Base-by-base conservation (phyloP, 2,888 invertebrate genomes). In the Molorchus minor region DNA sequence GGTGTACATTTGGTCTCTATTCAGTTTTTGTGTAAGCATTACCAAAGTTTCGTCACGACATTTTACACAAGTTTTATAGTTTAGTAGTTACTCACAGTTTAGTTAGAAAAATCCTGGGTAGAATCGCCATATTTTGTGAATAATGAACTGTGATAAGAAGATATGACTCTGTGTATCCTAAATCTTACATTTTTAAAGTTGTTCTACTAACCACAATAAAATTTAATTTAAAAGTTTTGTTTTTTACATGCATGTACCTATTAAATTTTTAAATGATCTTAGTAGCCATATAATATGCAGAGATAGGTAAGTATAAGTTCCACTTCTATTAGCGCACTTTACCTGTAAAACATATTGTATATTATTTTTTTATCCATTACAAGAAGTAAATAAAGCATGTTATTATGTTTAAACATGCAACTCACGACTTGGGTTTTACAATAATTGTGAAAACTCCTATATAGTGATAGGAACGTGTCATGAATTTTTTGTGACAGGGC, bases 31-130 rank as follows among this genome's bases (percentile, higher is more conserved):
- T 47, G 46, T 43, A 35, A 54, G 17, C 15, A 16, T 30, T 25
- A 49, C 43, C 36, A 43, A 51, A 47, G 51, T n/a, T 53, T 57
- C 45, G 29, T 38, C 12, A 49, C 19, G 36, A 44, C n/a, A 43
- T 36, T 25, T 35, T 3, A 38, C 8, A 10, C 20, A 33, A 33
- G 29, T 44, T 40, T 38, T 30, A 29, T 36, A 35, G 16, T 36
- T 33, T 45, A 52, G 25, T 25, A 7, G 12, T 36, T 49, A 47
- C 47, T 54, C 56, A 59, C 55, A 62, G 56, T 58, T 58, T 58
- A 40, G 40, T 40, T 60, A 33, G 19, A 15, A 44, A 58, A 44
- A 91, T 41, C 45, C n/a, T 85, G 69, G 4, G 61, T 65, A 15
- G 17, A 15, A 56, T 36, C 30, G 53, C 58, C 58, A 58, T 55